These are phyloP conservation scores for Hystrix cristata DNA, from an alignment of 2,113 vertebrate species.

Conservation along the genomic window DNA sequence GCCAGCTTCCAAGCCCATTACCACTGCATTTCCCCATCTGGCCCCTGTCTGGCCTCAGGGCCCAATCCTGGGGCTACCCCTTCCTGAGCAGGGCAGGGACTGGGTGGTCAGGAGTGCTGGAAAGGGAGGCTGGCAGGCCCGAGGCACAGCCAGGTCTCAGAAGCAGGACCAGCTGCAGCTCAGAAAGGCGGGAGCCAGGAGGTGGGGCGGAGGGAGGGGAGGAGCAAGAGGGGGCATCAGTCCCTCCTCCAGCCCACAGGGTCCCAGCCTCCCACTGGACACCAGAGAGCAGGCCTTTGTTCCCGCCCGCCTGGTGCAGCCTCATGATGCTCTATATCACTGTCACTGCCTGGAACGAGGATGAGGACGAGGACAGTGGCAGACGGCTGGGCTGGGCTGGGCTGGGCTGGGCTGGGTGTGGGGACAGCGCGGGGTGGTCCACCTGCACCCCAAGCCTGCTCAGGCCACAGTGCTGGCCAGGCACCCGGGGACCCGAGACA, in stretches of 20 bases:
- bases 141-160: not conserved
- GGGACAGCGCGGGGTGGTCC: accelerated
- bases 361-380: not conserved
- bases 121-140: not conserved
- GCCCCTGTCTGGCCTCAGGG: not conserved
- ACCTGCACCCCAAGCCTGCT: not conserved
- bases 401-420: not conserved
- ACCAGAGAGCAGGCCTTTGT: constrained; percentile 66
- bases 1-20: not conserved
- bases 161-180: not conserved
- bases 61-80: not conserved
- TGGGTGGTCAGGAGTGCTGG: not conserved
- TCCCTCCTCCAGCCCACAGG: not conserved
- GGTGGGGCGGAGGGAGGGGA: not conserved
- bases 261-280: not conserved
- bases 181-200: not conserved
- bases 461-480: not conserved
- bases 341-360: constrained; percentile 73
- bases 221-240: not conserved
- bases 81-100: not conserved
- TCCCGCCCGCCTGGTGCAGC: not conserved
- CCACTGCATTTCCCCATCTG: too few species aligned
- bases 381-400: not conserved
- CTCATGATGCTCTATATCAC: constrained; percentile 56
- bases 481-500: not conserved